Conservation (phyloP, 1,140 invertebrate genomes). For the Lysiphlebus fabarum region DNA sequence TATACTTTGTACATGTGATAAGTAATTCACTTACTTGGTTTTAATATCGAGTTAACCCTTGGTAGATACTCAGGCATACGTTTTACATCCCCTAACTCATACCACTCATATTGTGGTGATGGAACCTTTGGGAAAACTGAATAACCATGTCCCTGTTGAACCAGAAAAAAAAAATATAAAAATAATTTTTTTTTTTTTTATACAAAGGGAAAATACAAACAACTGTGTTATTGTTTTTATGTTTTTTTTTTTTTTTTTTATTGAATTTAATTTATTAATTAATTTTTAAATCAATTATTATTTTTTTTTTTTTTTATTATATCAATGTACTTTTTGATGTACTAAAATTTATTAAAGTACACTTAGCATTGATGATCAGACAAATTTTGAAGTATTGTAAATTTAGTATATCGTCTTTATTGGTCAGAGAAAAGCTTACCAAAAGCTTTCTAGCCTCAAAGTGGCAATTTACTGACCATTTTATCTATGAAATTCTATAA, state of each 20-base stretch:
- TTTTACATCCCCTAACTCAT: conserved; percentile 29
- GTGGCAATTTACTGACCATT: conserved; percentile 47
- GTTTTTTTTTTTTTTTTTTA: too few species aligned
- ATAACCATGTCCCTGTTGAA: neutral
- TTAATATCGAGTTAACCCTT: conserved; percentile 57
- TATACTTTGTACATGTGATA: conserved; percentile 53
- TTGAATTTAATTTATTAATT: too few species aligned
- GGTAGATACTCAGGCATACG: conserved; percentile 51
- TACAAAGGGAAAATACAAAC: too few species aligned
- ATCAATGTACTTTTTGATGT: too few species aligned
- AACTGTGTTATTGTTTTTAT: too few species aligned
- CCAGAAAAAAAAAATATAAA: neutral
- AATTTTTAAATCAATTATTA: too few species aligned
- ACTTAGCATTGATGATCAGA: too few species aligned
- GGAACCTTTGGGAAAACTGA: neutral
- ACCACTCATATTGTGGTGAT: conserved; percentile 6
- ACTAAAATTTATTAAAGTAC: too few species aligned
- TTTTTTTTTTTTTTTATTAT: too few species aligned
- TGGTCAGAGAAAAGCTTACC: too few species aligned
- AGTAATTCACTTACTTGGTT: conserved; percentile 54
- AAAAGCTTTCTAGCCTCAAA: conserved; percentile 40
- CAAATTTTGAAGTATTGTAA: too few species aligned
- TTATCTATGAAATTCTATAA: conserved; percentile 25
- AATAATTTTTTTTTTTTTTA: neutral
- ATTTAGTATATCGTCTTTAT: too few species aligned